Base-by-base conservation (phyloP, 2,113 vertebrate species). In the Morone saxatilis region DNA sequence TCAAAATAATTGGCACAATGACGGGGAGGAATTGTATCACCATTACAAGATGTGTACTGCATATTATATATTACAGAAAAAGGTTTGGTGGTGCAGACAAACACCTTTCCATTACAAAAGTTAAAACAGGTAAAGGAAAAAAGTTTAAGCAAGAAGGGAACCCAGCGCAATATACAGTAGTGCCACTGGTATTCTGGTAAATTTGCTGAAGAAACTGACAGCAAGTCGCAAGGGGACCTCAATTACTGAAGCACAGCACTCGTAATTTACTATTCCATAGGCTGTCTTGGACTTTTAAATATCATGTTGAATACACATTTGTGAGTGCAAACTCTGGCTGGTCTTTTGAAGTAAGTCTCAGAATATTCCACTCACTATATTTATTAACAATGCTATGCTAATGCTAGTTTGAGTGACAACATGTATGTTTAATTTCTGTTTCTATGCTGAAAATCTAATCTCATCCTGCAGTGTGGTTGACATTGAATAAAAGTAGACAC, bases 161-260 rank as follows among this genome's bases (percentile, higher is more conserved):
- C 16, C 36, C 36, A 36, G 17, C 66, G 67, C 41, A 57, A 66
- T 41, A 25, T 6, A 47, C 22, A 67, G 63, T 19, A 38, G 6
- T 14, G 14, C 20, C 2, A 14, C 11, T 17, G 19, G 12, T 53
- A 22, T 12, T 12, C 48, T 72, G 57, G 51, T 48, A 62, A 13
- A 10, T 78, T 38, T 66, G 31, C 43, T 51, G 31, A 66, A 12
- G 43, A 72, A 43, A 85, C 43, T 61, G 69, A 69, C 76, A 80
- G 41, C 47, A 50, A 47, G 40, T 71, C 53, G 61, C 67, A 76
- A 60, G 11, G 13, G 60, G 11, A 40, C 48, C 51, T 80, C 12
- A 60, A 60, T 71, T 85, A 66, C 48, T 69, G 22, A 25, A 47
- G 43, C 7, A 60, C 13, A 8, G 65, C 57, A 19, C 38, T 2